Evolutionary conservation across 2,797 vertebrate species (phyloP).

Genomic region (Cryptoblepharus egeriae): DNA sequence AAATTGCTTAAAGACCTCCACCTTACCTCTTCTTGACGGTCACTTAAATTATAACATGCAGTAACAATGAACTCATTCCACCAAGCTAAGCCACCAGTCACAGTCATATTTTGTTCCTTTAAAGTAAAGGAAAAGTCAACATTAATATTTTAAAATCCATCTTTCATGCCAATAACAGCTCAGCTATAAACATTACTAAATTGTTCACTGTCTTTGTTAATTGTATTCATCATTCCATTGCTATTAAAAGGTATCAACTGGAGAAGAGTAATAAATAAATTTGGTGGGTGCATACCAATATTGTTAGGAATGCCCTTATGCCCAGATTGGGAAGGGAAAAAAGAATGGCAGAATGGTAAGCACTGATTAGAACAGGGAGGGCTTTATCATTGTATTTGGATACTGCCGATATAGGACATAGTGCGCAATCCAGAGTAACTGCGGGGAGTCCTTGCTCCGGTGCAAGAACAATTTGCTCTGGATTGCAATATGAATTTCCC

Average conservation of each 20-base stretch:
- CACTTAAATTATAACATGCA: constrained; percentile 95
- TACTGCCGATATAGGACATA: too few species aligned
- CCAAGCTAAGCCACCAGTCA: constrained; percentile 96
- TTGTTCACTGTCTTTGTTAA: neutral
- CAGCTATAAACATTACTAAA: neutral
- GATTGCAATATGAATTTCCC: too few species aligned
- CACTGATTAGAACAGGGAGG: too few species aligned
- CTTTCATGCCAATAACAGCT: neutral
- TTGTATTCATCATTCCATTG: neutral
- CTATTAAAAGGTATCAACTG: neutral
- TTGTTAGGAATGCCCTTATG: neutral
- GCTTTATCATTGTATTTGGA: too few species aligned
- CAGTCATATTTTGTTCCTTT: constrained; percentile 97
- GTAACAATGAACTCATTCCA: constrained; percentile 97
- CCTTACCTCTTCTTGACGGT: constrained; percentile 93
- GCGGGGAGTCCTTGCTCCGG: too few species aligned
- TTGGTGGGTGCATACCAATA: neutral
- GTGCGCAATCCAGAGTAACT: too few species aligned
- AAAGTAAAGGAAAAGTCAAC: constrained; percentile 47
- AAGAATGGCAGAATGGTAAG: too few species aligned
- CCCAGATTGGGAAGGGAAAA: too few species aligned
- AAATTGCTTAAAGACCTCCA: constrained; percentile 34
- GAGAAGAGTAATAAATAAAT: neutral
- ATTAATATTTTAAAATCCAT: neutral
- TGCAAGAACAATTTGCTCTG: too few species aligned